Percentiles rank a stretch among this genome's conserved stretches.
These are phyloP conservation scores for Sternotherus odoratus DNA, from an alignment of 2,797 vertebrate species.

Conservation along the genomic window DNA sequence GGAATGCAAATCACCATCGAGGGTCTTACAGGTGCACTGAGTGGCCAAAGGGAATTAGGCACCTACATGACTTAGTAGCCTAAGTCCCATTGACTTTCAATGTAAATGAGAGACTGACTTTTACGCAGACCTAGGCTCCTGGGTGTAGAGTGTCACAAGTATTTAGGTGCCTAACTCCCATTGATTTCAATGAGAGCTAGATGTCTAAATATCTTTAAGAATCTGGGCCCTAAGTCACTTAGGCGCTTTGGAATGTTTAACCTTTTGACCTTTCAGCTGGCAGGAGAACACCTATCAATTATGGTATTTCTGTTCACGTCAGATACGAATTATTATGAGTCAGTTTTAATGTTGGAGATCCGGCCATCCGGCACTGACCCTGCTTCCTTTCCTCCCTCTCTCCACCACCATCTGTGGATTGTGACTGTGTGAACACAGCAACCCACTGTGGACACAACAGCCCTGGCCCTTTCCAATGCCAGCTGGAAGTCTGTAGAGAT, in stretches of 20 bases:
- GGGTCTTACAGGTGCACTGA: not conserved
- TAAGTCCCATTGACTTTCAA: not conserved
- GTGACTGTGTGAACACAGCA: not conserved
- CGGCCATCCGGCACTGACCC: rapidly evolving
- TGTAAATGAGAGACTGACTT: not conserved
- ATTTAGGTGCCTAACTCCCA: not conserved
- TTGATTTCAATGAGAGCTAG: not conserved
- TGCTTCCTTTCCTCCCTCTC: not conserved
- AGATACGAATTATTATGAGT: not conserved
- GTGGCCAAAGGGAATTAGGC: not conserved
- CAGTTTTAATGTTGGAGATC: rapidly evolving
- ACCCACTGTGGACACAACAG: not conserved
- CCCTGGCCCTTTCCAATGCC: not conserved
- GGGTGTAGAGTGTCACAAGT: not conserved
- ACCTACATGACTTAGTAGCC: not conserved
- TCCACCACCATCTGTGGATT: rapidly evolving
- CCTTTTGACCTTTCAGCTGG: not conserved
- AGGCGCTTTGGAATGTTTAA: not conserved
- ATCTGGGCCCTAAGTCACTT: not conserved
- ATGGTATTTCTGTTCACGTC: not conserved
- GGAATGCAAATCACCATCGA: not conserved
- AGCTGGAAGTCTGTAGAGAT: not conserved
- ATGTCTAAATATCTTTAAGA: not conserved
- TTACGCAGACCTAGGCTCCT: not conserved
- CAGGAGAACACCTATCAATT: not conserved